Base-by-base conservation (phyloP, 1,140 invertebrate species). In the Trichogramma pretiosum region DNA sequence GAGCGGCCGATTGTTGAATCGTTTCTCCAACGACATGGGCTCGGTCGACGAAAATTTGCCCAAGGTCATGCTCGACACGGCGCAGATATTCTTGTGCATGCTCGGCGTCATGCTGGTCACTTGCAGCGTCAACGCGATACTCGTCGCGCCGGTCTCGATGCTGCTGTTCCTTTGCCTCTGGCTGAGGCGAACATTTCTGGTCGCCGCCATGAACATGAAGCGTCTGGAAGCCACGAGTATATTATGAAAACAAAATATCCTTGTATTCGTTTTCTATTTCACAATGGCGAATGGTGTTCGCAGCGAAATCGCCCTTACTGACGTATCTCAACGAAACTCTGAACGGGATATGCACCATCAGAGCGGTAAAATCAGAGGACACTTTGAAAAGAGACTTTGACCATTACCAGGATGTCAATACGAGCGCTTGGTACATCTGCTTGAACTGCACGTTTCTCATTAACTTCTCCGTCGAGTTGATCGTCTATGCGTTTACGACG, bases 241-340 rank as follows among this genome's bases (percentile, higher is more conserved):
- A 69, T 50, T 13, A 30, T 41, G 18, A 21, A 21, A 19, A 28
- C 9, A 13, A 38, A 43, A 23, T 22, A 11, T 28, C 11, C 11
- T 7, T 35, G 36, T 28, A 42, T 10, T 28, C 40, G 19, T 34
- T 39, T 62, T 62, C 32, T 59, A 33, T 22, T 66, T 64, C 26
- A 60, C n/a, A n/a, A n/a, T n/a, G n/a, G n/a, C n/a, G n/a, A n/a
- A n/a, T n/a, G n/a, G 39, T 23, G 32, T 38, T 62, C 61, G 30
- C 59, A 85, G 82, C 79, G 46, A 74, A 81, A 43, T 83, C 81
- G 59, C 90, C 89, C 24, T 80, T 90, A 3, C 87, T 89, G 55
- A 87, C 87, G 13, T 89, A 95, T 62, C 70, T 96, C 37, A 89
- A 84, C 62, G 82, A 89, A 19, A 84, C 89, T 0, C 69, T 94